Evolutionary conservation across 2,797 vertebrate genomes (phyloP), one percentile per base, ranked within the genome.

Genomic region (Sphenodon punctatus): DNA sequence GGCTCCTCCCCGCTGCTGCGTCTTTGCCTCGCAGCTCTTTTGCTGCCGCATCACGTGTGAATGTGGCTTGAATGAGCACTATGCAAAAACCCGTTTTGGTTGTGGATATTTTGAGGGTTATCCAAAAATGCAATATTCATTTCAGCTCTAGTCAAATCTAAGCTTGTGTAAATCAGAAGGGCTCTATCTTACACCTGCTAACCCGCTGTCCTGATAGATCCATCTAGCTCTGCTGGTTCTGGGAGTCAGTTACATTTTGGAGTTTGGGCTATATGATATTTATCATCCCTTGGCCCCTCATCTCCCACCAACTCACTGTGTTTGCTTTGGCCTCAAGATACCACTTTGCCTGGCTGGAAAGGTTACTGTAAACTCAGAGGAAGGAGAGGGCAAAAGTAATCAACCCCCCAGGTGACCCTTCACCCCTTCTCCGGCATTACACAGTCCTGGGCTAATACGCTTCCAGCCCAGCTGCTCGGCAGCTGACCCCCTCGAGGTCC

Each of bases 401-500:
- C 91, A 67, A 92, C 79, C 76, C 70, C 42, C 34, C 2, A 6
- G 74, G 78, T 56, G 79, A 93, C 87, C 92, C 89, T 86, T 45
- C 15, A 67, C 73, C 80, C 85, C 2, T n/a, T 30, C 79, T 66
- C 75, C 67, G 3, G 19, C 0, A 12, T 70, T 2, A 85, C 79
- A 86, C 75, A 68, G 70, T 77, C 88, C 73, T 5, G 38, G 85
- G 71, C 92, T 34, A 85, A 73, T 49, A 72, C 41, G 71, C 76
- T 25, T n/a, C 69, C 84, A 64, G 80, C 55, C 87, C 69, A 70
- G 90, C 75, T 89, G 88, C 87, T 22, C 90, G 71, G 80, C 68
- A 90, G 81, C 86, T 88, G 93, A 80, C 83, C 95, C 94, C 81
- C 91, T 85, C 76, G 84, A 84, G 87, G 94, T 93, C 92, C 93